A percentile compares a stretch with the other conserved stretches of the same genome.
Evolutionary conservation across 30 jellyfish, hydroid and myxozoan genomes (phyloP).

Genomic region (Hydra vulgaris): DNA sequence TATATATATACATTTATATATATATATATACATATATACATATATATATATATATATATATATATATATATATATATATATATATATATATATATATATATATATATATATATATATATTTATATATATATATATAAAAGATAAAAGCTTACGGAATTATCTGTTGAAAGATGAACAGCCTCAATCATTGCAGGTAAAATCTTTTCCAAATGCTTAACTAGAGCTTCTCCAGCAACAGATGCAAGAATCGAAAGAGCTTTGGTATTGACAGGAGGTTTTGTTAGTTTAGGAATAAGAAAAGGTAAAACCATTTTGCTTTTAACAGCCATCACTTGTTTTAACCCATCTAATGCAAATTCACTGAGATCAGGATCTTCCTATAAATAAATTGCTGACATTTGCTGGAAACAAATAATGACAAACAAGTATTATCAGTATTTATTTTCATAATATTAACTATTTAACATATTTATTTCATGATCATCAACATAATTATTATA

Average conservation of each 20-base stretch:
- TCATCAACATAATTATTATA: no score
- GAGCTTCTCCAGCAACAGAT: constrained; percentile 94
- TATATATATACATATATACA: no score
- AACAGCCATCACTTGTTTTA: constrained; percentile 81
- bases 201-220: constrained; percentile 58
- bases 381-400: not conserved
- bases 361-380: constrained; percentile 75
- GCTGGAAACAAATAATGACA: no score
- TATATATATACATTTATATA: no score
- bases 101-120: no score
- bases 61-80: no score
- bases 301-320: constrained; percentile 75
- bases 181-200: constrained; percentile 90
- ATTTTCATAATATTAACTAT: not conserved
- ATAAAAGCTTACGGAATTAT: not conserved
- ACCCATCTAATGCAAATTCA: constrained; percentile 86
- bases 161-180: constrained; percentile 34
- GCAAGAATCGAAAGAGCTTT: constrained; percentile 84
- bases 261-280: constrained; percentile 87
- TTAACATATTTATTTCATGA: no score
- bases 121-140: no score
- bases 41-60: no score
- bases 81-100: no score
- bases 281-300: constrained; percentile 90
- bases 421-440: not conserved